Percentiles rank a stretch among this genome's conserved stretches.
These are phyloP conservation scores for Scaptomyza cyrtandrae DNA, from an alignment of 2,888 invertebrate genomes.

Conservation along the genomic window DNA sequence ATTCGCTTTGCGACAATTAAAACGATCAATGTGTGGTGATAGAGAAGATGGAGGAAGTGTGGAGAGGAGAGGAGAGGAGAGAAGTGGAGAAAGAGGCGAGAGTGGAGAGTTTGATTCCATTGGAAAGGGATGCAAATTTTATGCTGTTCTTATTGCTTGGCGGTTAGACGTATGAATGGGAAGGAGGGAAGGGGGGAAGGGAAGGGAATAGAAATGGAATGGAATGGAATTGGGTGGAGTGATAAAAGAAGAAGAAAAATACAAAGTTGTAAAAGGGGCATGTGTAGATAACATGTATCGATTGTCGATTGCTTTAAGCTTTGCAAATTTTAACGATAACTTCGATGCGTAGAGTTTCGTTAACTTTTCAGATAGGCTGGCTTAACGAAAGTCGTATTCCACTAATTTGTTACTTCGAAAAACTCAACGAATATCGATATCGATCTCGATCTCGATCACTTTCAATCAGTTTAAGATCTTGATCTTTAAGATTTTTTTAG, in stretches of 20 bases:
- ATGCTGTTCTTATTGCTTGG: not conserved
- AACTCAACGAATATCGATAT: not conserved
- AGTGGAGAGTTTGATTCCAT: no score
- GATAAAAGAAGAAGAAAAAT: no score
- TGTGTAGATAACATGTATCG: no score
- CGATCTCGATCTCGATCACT: not conserved
- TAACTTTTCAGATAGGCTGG: not conserved
- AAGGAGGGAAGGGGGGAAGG: not conserved
- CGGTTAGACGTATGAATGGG: not conserved
- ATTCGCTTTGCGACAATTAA: conserved; percentile 74
- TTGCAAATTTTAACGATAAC: no score
- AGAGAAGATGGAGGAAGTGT: no score
- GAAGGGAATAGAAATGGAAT: not conserved
- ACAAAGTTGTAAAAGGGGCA: no score
- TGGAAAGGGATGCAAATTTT: not conserved
- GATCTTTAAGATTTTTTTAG: not conserved
- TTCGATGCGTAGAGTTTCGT: no score
- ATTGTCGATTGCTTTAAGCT: no score
- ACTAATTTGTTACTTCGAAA: no score
- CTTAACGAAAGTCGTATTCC: no score
- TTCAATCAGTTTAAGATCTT: not conserved
- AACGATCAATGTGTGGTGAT: conserved; percentile 36
- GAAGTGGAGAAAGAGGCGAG: not conserved
- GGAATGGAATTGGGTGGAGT: no score
- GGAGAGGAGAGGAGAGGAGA: not conserved